These are phyloP conservation scores for Eretmocerus hayati DNA, from an alignment of 2,888 invertebrate species.

Conservation along the genomic window DNA sequence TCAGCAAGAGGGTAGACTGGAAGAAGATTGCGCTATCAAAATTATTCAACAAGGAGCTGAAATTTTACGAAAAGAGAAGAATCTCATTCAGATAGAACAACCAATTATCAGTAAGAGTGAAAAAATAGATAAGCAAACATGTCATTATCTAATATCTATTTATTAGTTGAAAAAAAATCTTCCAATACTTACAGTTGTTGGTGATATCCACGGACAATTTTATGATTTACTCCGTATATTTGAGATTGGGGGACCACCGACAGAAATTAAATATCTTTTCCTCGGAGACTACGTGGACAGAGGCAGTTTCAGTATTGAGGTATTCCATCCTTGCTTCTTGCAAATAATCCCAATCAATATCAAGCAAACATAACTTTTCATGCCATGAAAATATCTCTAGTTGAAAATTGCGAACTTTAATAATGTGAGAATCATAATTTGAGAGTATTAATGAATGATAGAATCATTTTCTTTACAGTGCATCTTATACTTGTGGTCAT, in stretches of 20 bases:
- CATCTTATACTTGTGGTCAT: slow-evolving; percentile 98
- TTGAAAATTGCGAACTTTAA: too few species aligned
- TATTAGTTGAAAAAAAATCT: too few species aligned
- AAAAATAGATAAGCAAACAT: too few species aligned
- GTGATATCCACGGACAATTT: slow-evolving; percentile 77
- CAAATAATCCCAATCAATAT: too few species aligned
- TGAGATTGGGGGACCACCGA: slow-evolving; percentile 97
- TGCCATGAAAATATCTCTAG: too few species aligned
- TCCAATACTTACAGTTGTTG: slow-evolving; percentile 67
- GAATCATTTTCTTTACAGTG: slow-evolving; percentile 57
- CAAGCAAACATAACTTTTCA: too few species aligned
- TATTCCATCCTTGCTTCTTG: too few species aligned
- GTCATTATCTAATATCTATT: too few species aligned
- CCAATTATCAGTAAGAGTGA: background rate
- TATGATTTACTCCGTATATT: slow-evolving; percentile 90
- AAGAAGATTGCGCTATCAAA: background rate
- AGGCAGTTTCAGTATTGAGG: slow-evolving; percentile 99
- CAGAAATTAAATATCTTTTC: slow-evolving; percentile 98
- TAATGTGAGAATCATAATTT: too few species aligned
- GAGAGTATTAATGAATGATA: background rate
- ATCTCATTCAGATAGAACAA: background rate
- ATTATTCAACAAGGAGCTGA: background rate
- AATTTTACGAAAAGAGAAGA: background rate
- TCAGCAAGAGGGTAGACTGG: background rate
- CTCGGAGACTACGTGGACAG: slow-evolving; percentile 99